Evolutionary conservation across 1,140 invertebrate species (phyloP), one percentile per base, ranked within the genome.

Genomic region (Chrysopa pallens): DNA sequence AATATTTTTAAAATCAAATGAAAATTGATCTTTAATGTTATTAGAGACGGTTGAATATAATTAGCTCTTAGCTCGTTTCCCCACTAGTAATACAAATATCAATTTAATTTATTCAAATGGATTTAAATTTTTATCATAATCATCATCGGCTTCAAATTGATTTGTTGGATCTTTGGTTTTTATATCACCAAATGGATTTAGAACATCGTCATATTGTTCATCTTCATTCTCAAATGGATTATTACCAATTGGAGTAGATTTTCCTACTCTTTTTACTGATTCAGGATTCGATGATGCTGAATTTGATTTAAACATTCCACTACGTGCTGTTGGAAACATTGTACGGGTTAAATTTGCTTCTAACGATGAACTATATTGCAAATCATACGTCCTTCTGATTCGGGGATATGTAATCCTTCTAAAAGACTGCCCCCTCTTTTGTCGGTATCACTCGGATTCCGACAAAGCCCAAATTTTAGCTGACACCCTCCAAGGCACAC

Each of bases 121-220:
- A 58, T 80, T 79, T 12, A 75, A 53, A 53, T 76, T 78, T 50
- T 74, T 75, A 51, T 77, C 72, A 53, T 77, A 77, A 54, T 65
- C 62, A 17, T 66, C 64, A 36, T 61, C 58, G 8, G 56, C 50
- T 45, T 45, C 39, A 48, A 62, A 58, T 27, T 57, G 61, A 55
- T 64, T 64, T 12, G 48, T 53, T 23, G 42, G 35, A 38, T 58
- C 53, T 51, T 14, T 56, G 53, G 27, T 9, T 11, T 0, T 56
- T 61, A 48, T 35, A 14, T 40, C 47, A 11, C 55, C 57, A 42
- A 67, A 62, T 5, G 64, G 59, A 57, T 64, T 69, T 33, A 48
- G 52, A 6, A 39, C 31, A 11, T 59, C 50, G 6, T 48, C 46
- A 37, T 43, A 37, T 4, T 12, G 36, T 11, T 4, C 15, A 1